A percentile compares a stretch with the other conserved stretches of the same genome.
Conservation (phyloP, 1,140 invertebrate genomes). For the Phymorhynchus buccinoides region DNA sequence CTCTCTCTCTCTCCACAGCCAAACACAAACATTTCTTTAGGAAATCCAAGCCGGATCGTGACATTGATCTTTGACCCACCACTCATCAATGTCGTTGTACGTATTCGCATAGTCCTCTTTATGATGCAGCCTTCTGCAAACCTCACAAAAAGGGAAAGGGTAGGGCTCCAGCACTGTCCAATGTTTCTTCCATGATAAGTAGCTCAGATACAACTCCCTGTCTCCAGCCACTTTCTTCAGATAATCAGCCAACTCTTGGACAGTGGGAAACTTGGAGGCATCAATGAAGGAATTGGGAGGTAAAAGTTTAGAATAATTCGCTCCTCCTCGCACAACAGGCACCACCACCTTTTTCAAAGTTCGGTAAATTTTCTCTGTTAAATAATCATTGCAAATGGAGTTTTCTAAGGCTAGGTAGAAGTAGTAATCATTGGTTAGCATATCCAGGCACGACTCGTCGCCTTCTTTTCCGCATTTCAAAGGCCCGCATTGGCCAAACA, state of each 20-base stretch:
- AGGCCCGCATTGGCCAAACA: constrained; percentile 22
- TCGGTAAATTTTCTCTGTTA: constrained; percentile 34
- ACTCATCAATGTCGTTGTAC: no score
- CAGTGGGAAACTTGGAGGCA: constrained; percentile 6
- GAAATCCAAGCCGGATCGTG: no score
- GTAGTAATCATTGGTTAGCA: constrained; percentile 10
- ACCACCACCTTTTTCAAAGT: background rate
- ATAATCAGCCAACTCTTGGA: constrained; percentile 23
- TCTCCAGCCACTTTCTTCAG: constrained; percentile 15
- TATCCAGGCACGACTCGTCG: background rate
- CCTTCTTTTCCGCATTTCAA: background rate
- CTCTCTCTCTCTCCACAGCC: no score
- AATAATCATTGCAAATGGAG: constrained; percentile 36
- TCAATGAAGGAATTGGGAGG: constrained; percentile 21
- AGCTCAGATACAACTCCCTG: background rate
- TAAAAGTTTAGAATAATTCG: constrained; percentile 14
- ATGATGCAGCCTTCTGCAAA: no score
- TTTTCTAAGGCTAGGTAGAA: constrained; percentile 43
- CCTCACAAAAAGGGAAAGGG: constrained; percentile 33
- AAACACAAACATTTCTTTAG: no score
- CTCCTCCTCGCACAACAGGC: constrained; percentile 35
- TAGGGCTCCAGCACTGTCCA: constrained; percentile 42
- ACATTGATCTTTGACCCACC: no score
- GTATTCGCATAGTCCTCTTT: no score
- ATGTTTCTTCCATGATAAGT: constrained; percentile 57